Percentiles rank a stretch among this genome's conserved stretches.
phyloP scores from a whole-genome alignment of 2,797 vertebrate species.

The Melanotaenia parkinsoni region DNA sequence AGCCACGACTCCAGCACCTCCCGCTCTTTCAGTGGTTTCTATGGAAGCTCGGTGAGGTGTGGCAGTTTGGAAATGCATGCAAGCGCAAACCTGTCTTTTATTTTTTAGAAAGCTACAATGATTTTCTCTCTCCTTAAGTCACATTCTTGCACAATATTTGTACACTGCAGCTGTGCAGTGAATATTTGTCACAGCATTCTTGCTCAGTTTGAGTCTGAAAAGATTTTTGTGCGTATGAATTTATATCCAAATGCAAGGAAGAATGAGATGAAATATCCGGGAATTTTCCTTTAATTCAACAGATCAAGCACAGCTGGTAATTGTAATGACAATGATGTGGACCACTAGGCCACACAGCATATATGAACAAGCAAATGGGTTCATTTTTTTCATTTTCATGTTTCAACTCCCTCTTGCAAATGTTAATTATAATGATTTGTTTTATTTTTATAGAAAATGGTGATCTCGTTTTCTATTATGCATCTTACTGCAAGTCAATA shows the following conservation, averaged over 20 bases:
- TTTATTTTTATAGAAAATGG: conserved; percentile 86
- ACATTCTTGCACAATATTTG: neutral
- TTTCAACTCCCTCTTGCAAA: neutral
- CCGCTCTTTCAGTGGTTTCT: neutral
- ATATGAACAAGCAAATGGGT: neutral
- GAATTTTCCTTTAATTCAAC: neutral
- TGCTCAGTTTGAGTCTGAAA: neutral
- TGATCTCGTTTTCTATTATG: conserved; percentile 67
- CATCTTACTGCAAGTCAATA: conserved; percentile 68
- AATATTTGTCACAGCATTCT: neutral
- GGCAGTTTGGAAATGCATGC: neutral
- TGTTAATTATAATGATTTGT: conserved; percentile 61
- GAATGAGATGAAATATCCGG: neutral
- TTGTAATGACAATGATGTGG: neutral
- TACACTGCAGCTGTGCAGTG: neutral
- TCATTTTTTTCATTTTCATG: neutral
- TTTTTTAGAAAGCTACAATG: no score
- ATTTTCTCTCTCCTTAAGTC: neutral
- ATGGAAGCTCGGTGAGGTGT: neutral
- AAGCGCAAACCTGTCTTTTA: no score
- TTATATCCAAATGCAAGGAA: neutral
- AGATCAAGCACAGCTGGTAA: neutral
- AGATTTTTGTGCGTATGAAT: neutral
- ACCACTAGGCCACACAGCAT: neutral
- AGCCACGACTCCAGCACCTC: neutral